Evolutionary conservation across 2,888 invertebrate species (phyloP).

Genomic region (Calliphora vomitoria): DNA sequence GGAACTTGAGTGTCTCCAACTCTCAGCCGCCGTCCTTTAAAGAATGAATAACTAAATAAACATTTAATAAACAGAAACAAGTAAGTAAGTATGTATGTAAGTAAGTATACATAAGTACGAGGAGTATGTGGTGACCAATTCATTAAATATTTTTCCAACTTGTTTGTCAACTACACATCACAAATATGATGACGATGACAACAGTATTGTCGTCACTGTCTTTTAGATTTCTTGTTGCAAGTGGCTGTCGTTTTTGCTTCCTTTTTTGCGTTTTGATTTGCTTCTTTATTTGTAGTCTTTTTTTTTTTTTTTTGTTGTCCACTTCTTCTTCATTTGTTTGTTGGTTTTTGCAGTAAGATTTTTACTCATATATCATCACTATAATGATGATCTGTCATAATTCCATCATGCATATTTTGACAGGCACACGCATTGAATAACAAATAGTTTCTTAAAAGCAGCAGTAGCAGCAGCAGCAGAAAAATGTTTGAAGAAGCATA

Average conservation of each 20-base stretch:
- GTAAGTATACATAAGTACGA: background rate
- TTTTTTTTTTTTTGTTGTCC: constrained; percentile 21
- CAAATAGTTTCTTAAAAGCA: constrained; percentile 61
- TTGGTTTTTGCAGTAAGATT: constrained; percentile 42
- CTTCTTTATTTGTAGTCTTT: background rate
- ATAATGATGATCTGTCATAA: constrained; percentile 77
- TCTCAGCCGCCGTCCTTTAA: constrained; percentile 21
- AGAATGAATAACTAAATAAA: constrained; percentile 65
- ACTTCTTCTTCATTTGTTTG: constrained; percentile 28
- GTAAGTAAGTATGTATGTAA: too few relatives aligned
- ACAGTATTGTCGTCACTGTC: constrained; percentile 66
- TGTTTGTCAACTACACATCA: constrained; percentile 73
- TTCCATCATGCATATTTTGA: constrained; percentile 77
- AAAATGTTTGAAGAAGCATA: background rate
- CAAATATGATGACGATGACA: constrained; percentile 63
- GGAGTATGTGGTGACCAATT: constrained; percentile 69
- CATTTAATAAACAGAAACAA: constrained; percentile 23
- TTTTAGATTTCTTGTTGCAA: constrained; percentile 51
- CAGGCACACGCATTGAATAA: constrained; percentile 75
- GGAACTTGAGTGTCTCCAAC: background rate
- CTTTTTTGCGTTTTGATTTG: constrained; percentile 50
- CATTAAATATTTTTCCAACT: constrained; percentile 73
- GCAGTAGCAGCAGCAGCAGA: background rate
- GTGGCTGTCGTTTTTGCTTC: constrained; percentile 50
- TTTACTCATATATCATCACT: constrained; percentile 74